These are phyloP conservation scores for Hemistola chrysoprasaria DNA, from an alignment of 2,888 invertebrate species.

Conservation along the genomic window DNA sequence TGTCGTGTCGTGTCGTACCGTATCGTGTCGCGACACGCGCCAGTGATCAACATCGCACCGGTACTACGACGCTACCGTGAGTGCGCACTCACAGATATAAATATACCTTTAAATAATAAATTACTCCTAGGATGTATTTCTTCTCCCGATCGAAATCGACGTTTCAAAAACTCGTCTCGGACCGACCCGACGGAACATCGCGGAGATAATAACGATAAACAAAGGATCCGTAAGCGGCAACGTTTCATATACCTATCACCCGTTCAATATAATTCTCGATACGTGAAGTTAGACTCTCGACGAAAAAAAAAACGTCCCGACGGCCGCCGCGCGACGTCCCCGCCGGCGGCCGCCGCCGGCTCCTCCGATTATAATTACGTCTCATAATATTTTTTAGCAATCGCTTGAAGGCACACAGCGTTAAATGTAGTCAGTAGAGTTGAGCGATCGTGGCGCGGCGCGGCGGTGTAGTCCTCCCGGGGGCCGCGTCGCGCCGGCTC, in stretches of 20 bases:
- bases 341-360: constrained; percentile 67
- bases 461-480: constrained; percentile 59
- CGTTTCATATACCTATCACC: constrained; percentile 80
- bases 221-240: constrained; percentile 79
- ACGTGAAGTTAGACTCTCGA: constrained; percentile 76
- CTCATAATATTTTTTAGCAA: constrained; percentile 85
- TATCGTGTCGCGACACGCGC: constrained; percentile 23
- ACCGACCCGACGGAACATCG: constrained; percentile 77
- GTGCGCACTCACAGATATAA: constrained; percentile 62
- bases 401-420: constrained; percentile 93
- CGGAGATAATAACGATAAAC: constrained; percentile 79
- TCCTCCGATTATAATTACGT: constrained; percentile 75
- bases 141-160: constrained; percentile 81
- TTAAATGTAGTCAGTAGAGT: constrained; percentile 83
- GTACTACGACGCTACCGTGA: constrained; percentile 72
- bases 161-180: constrained; percentile 80
- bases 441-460: constrained; percentile 70
- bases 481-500: constrained; percentile 48
- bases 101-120: constrained; percentile 76
- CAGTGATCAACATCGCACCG: constrained; percentile 79
- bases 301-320: constrained; percentile 58
- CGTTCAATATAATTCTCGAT: constrained; percentile 81
- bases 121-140: constrained; percentile 78
- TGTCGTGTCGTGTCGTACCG: constrained; percentile 21
- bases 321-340: constrained; percentile 68